phyloP scores from a whole-genome alignment of 64 coral and sea anemone species.

The Catalaphyllia jardinei region DNA sequence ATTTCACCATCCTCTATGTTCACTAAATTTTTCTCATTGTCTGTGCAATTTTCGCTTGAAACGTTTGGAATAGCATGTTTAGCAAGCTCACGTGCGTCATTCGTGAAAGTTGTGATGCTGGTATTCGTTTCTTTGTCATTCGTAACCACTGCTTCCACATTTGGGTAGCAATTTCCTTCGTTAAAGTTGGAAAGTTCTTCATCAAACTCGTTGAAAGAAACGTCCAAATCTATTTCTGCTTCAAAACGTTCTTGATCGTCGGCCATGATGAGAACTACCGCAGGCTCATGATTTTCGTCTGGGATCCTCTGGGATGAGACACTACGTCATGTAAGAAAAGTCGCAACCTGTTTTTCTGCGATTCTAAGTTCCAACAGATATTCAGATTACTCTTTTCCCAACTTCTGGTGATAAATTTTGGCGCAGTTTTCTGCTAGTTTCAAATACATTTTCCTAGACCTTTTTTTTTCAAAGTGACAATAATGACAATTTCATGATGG shows the following conservation, averaged over 20 bases:
- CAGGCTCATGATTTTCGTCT: background rate
- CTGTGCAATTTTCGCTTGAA: background rate
- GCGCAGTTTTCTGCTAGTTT: background rate
- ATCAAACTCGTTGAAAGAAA: slow-evolving; percentile 37
- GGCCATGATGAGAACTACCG: slow-evolving; percentile 1
- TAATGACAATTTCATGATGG: background rate
- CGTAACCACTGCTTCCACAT: background rate
- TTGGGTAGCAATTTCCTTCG: background rate
- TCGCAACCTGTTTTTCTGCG: background rate
- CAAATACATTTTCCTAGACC: background rate
- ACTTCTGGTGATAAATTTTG: background rate
- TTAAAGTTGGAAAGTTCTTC: background rate
- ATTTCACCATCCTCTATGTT: slow-evolving; percentile 61
- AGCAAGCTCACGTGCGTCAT: background rate
- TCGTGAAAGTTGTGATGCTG: background rate
- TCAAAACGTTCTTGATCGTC: slow-evolving; percentile 5
- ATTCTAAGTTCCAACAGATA: background rate
- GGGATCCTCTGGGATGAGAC: no score
- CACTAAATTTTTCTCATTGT: background rate
- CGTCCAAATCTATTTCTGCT: slow-evolving; percentile 15
- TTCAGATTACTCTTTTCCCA: background rate
- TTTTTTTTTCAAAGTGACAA: background rate
- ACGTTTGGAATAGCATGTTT: background rate
- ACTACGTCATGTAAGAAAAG: background rate
- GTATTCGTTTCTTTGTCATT: background rate